A percentile compares a stretch with the other conserved stretches of the same genome.
Evolutionary conservation across 2,888 invertebrate species (phyloP).

Genomic region (Parthenolecanium corni): DNA sequence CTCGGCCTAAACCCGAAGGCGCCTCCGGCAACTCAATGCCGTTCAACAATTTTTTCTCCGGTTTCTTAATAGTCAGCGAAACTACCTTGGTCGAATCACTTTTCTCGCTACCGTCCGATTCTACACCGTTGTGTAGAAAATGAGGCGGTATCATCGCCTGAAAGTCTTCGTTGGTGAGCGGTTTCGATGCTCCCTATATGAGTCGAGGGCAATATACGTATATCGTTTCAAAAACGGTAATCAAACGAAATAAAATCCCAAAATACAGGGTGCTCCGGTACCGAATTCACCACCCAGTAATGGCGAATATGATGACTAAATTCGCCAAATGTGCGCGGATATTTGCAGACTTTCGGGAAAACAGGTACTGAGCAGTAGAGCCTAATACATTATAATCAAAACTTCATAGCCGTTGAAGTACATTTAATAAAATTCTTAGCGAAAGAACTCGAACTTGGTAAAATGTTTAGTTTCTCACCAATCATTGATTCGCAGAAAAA

Average conservation of each 20-base stretch:
- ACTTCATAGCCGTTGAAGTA: no score
- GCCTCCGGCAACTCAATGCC: slow-evolving; percentile 67
- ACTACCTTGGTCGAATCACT: slow-evolving; percentile 40
- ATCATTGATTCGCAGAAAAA: no score
- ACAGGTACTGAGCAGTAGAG: no score
- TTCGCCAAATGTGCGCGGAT: no score
- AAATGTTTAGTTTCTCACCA: no score
- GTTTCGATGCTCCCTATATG: slow-evolving; percentile 42
- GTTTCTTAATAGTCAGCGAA: slow-evolving; percentile 75
- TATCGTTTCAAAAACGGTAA: slow-evolving; percentile 19
- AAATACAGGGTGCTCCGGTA: background rate
- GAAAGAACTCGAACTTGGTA: no score
- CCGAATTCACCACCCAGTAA: background rate
- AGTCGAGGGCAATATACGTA: slow-evolving; percentile 17
- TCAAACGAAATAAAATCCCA: background rate
- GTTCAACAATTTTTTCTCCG: slow-evolving; percentile 49
- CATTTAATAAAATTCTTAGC: no score
- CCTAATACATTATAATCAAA: no score
- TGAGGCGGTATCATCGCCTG: slow-evolving; percentile 89
- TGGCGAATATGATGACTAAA: no score
- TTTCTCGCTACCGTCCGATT: slow-evolving; percentile 15
- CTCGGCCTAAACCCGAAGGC: slow-evolving; percentile 69
- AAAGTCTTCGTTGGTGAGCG: slow-evolving; percentile 87
- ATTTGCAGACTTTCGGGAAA: no score
- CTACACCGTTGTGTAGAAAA: slow-evolving; percentile 49